Evolutionary conservation across 2,113 vertebrate species (phyloP).

Genomic region (Gila orcuttii): DNA sequence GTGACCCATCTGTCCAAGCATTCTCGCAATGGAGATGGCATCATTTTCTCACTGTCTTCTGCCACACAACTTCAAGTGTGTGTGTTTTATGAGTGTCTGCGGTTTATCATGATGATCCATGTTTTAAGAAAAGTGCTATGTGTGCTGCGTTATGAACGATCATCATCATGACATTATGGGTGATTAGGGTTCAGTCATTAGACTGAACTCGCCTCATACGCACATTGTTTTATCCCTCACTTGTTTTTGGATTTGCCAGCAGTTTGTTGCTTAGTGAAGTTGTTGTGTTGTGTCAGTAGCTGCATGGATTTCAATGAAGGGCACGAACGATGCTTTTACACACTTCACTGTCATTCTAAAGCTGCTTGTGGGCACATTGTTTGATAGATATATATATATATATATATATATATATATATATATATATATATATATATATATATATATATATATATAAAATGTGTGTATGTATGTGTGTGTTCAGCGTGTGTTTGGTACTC

Average conservation of each 20-base stretch:
- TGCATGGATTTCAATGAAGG: constrained; percentile 17
- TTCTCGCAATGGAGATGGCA: background rate
- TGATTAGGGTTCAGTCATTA: background rate
- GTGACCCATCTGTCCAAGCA: constrained; percentile 1
- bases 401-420: too few species aligned
- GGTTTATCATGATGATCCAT: constrained; percentile 11
- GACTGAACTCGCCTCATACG: background rate
- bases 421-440: background rate
- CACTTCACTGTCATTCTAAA: background rate
- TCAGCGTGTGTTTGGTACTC: constrained; percentile 1
- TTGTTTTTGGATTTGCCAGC: background rate
- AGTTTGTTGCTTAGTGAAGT: constrained; percentile 17
- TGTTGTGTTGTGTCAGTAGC: background rate
- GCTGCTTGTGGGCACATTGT: constrained; percentile 10
- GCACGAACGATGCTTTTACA: background rate
- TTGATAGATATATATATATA: background rate
- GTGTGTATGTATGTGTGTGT: background rate
- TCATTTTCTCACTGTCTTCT: background rate
- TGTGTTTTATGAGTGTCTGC: background rate
- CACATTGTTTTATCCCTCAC: background rate
- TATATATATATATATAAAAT: background rate
- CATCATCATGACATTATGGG: constrained; percentile 12
- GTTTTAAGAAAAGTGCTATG: background rate
- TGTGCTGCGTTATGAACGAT: constrained; percentile 4
- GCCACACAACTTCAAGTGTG: constrained; percentile 23